Base-by-base conservation (phyloP, 2,113 vertebrate genomes). In the Nycticryphes semicollaris region DNA sequence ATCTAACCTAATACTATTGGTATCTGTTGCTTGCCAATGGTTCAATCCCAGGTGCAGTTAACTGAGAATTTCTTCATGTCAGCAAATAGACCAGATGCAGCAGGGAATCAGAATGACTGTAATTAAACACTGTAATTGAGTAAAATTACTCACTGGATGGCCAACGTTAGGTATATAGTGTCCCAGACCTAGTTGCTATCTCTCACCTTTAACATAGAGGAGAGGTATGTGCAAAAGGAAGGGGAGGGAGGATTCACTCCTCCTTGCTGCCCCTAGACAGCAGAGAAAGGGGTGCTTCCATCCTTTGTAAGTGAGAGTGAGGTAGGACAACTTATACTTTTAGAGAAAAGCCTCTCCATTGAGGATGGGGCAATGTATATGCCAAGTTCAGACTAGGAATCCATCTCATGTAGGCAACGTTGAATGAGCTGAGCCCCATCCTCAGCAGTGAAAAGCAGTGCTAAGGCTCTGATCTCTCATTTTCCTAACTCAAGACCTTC, bases 271-370 rank as follows among this genome's bases (percentile, higher is more conserved):
- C 16, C 77, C 48, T 21, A 43, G 47, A 25, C 5, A 73, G 35
- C 35, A 84, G 54, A 81, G 37, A 30, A 91, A 53, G 3, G 4
- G 6, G 5, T 14, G 6, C 9, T 73, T 93, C 35, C 13, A 33
- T 9, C 16, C 17, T 41, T 84, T 70, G 6, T 10, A 63, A 63
- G 25, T 9, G 21, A 39, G 8, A 77, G 23, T 31, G 39, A 64
- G 6, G 6, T 12, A 70, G 25, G 30, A 41, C 12, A 78, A 24
- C 17, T 7, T 3, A 68, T 37, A 43, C 57, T 70, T 43, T 13
- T n/a, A 69, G 20, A 59, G 31, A 41, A 79, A 23, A 0, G 0
- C 14, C 6, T 60, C 47, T 76, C 33, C 63, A 2, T 5, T 64
- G 43, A 59, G 12, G 30, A 64, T 10, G 20, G 14, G 12, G 8